These are phyloP conservation scores for Conistra vaccinii DNA, from an alignment of 2,888 invertebrate species.

Conservation along the genomic window DNA sequence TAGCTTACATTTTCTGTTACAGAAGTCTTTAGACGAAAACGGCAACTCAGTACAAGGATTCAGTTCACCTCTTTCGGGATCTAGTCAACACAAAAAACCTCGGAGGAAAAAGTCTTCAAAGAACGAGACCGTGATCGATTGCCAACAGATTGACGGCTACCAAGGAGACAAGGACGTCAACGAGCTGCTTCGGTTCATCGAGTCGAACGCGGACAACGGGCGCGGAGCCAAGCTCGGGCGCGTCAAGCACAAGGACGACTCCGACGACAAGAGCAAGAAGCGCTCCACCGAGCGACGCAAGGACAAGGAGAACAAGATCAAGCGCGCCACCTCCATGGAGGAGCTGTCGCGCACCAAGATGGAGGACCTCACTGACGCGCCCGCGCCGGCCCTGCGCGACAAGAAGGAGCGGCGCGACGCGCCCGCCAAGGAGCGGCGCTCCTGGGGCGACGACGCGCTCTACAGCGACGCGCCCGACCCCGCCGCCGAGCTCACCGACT, in stretches of 20 bases:
- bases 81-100: constrained; percentile 90
- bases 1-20: constrained; percentile 72
- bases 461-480: constrained; percentile 62
- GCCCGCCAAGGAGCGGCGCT: constrained; percentile 89
- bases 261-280: constrained; percentile 88
- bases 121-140: constrained; percentile 90
- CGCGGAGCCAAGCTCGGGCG: constrained; percentile 81
- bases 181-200: constrained; percentile 94
- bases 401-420: constrained; percentile 72
- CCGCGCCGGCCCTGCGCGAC: constrained; percentile 74
- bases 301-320: constrained; percentile 86
- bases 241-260: constrained; percentile 85
- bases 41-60: constrained; percentile 93
- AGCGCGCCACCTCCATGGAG: constrained; percentile 95
- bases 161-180: constrained; percentile 95
- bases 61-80: constrained; percentile 86
- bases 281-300: constrained; percentile 88
- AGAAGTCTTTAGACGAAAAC: constrained; percentile 95
- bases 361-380: constrained; percentile 92
- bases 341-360: constrained; percentile 95
- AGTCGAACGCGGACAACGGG: constrained; percentile 89
- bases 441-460: constrained; percentile 92
- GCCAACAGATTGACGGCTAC: constrained; percentile 94
- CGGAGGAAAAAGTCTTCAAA: constrained; percentile 91
- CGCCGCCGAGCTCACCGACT: constrained; percentile 92